A percentile compares a stretch with the other conserved stretches of the same genome.
Conservation (phyloP, 2,797 vertebrate species). For the Basileuterus tristriatus region DNA sequence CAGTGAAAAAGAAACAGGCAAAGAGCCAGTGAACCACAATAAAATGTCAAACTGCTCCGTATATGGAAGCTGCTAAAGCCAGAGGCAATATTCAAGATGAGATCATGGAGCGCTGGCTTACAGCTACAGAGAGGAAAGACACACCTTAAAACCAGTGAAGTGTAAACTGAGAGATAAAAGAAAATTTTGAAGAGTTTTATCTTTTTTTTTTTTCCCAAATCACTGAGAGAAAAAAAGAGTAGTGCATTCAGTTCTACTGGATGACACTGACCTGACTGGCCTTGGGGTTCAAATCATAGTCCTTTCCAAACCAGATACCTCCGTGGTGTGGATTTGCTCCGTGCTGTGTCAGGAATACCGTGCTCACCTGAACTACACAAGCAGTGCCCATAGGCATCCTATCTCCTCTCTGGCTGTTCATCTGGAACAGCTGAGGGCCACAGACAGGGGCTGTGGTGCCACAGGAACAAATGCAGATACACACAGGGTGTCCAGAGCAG, state of each 20-base stretch:
- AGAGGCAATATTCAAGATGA: slow-evolving; percentile 48
- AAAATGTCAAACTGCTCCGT: slow-evolving; percentile 63
- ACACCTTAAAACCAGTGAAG: not conserved
- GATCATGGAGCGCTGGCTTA: not conserved
- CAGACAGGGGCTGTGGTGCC: not conserved
- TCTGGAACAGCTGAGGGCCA: not conserved
- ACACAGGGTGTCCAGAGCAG: not conserved
- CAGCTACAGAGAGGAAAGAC: not conserved
- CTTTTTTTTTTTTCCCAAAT: not conserved
- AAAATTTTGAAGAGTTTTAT: not conserved
- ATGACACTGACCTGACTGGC: not conserved
- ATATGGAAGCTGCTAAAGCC: slow-evolving; percentile 56
- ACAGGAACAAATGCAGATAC: not conserved
- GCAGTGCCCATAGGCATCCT: not conserved
- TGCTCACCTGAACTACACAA: not conserved
- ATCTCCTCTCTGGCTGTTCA: not conserved
- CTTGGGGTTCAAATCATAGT: not conserved
- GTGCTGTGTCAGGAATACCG: not conserved
- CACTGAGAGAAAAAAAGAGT: not conserved
- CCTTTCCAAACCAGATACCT: not conserved
- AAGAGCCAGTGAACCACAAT: slow-evolving; percentile 19
- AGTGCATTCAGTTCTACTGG: not conserved
- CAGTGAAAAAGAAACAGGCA: slow-evolving; percentile 25
- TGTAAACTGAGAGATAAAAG: not conserved
- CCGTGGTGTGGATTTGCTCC: not conserved